A percentile compares a stretch with the other conserved stretches of the same genome.
Evolutionary conservation across 2,888 invertebrate species (phyloP).

Genomic region (Caenorhabditis auriculariae): DNA sequence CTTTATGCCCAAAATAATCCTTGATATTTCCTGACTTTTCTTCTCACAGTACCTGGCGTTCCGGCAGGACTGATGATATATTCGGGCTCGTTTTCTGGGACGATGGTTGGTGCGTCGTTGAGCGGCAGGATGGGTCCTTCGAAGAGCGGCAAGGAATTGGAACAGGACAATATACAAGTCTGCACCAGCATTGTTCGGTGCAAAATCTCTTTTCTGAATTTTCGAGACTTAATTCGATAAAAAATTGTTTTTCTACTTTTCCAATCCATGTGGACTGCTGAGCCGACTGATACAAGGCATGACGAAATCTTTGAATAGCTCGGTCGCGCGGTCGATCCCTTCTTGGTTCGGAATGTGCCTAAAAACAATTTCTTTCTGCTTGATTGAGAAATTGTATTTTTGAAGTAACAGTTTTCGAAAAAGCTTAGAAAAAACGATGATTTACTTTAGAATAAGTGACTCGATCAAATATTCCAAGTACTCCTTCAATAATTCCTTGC

Average conservation of each 20-base stretch:
- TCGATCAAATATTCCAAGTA: too few species aligned
- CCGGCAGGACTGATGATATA: conserved; percentile 23
- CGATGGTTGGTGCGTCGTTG: conserved; percentile 52
- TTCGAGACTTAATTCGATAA: too few species aligned
- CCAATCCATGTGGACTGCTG: conserved; percentile 65
- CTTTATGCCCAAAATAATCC: not conserved
- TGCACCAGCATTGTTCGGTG: conserved; percentile 74
- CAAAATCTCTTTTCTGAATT: conserved; percentile 73
- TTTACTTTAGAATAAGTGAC: too few species aligned
- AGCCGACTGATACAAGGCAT: conserved; percentile 72
- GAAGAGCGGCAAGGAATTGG: conserved; percentile 75
- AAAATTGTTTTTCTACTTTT: conserved; percentile 33
- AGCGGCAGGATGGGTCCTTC: conserved; percentile 69
- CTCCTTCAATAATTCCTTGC: too few species aligned
- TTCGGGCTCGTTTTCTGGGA: conserved; percentile 7
- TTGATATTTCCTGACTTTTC: too few species aligned
- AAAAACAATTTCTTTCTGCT: not conserved
- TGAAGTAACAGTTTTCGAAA: too few species aligned
- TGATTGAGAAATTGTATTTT: not conserved
- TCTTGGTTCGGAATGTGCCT: conserved; percentile 71
- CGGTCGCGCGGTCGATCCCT: conserved; percentile 74
- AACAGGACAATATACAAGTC: conserved; percentile 72
- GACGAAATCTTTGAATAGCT: conserved; percentile 69
- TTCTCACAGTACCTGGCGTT: conserved; percentile 16
- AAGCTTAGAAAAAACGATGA: too few species aligned